Conservation (phyloP, 2,113 vertebrate species). For the Silurus glanis region DNA sequence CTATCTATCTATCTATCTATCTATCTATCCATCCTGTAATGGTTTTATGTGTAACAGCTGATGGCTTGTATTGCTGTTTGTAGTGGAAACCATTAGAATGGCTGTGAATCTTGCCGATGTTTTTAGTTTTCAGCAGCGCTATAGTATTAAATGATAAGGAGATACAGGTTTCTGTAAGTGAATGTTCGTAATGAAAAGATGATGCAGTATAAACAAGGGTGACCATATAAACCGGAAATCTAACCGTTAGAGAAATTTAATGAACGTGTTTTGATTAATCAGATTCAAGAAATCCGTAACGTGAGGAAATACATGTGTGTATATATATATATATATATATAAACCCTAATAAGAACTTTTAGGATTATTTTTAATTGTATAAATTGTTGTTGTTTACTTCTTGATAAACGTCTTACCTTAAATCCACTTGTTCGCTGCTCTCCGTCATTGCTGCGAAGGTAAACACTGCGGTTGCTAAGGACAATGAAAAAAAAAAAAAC, state of each 20-base stretch:
- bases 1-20: too few species aligned
- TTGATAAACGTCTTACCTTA: slow-evolving; percentile 48
- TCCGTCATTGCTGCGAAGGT: slow-evolving; percentile 58
- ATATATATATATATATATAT: too few species aligned
- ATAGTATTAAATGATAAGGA: not conserved
- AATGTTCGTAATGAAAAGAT: not conserved
- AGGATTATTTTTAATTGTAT: not conserved
- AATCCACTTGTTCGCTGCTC: slow-evolving; percentile 40
- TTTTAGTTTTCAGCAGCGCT: too few species aligned
- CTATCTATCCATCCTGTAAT: too few species aligned
- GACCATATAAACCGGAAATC: too few species aligned
- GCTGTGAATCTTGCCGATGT: too few species aligned
- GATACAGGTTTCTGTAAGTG: not conserved
- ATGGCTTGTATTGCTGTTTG: too few species aligned
- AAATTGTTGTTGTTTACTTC: not conserved
- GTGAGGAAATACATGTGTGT: too few species aligned
- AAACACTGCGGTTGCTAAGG: slow-evolving; percentile 11
- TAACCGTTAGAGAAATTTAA: not conserved
- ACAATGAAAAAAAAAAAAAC: not conserved
- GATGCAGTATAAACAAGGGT: not conserved
- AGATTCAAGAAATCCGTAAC: not conserved
- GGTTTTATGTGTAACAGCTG: too few species aligned
- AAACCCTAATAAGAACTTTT: not conserved
- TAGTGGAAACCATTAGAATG: too few species aligned
- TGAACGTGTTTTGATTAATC: not conserved